These are phyloP conservation scores for Lepidochrysops patricia DNA, from an alignment of 2,888 invertebrate genomes.

Conservation along the genomic window DNA sequence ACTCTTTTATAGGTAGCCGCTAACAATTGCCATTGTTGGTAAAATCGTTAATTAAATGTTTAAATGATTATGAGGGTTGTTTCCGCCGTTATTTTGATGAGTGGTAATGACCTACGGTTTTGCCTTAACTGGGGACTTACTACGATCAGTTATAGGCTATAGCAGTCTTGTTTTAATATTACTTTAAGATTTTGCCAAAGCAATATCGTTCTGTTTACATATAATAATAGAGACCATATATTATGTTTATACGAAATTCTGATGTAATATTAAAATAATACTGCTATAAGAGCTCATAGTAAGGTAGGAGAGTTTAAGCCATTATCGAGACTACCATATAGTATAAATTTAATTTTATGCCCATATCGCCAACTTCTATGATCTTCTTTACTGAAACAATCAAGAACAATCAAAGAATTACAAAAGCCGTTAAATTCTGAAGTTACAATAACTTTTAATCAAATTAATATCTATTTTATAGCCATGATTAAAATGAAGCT, in stretches of 20 bases:
- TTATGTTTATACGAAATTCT: too few species aligned
- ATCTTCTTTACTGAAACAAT: too few species aligned
- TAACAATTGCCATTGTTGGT: neutral
- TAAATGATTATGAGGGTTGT: neutral
- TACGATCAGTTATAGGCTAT: too few species aligned
- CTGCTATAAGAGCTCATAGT: too few species aligned
- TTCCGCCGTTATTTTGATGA: neutral
- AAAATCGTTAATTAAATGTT: conserved; percentile 1
- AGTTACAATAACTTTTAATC: neutral
- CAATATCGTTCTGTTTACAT: too few species aligned
- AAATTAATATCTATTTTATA: neutral
- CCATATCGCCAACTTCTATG: neutral
- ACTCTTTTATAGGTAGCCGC: neutral
- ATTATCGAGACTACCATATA: neutral
- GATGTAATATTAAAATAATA: too few species aligned
- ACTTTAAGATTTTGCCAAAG: too few species aligned
- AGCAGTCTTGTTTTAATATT: too few species aligned
- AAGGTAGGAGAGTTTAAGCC: too few species aligned
- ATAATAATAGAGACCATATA: too few species aligned
- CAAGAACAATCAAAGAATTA: too few species aligned
- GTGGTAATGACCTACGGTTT: neutral
- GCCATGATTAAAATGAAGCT: too few species aligned
- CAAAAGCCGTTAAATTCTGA: neutral
- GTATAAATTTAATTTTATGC: neutral
- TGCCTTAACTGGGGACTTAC: neutral